Evolutionary conservation across 1,140 invertebrate species (phyloP).

Genomic region (Lasioglossum baleicum): DNA sequence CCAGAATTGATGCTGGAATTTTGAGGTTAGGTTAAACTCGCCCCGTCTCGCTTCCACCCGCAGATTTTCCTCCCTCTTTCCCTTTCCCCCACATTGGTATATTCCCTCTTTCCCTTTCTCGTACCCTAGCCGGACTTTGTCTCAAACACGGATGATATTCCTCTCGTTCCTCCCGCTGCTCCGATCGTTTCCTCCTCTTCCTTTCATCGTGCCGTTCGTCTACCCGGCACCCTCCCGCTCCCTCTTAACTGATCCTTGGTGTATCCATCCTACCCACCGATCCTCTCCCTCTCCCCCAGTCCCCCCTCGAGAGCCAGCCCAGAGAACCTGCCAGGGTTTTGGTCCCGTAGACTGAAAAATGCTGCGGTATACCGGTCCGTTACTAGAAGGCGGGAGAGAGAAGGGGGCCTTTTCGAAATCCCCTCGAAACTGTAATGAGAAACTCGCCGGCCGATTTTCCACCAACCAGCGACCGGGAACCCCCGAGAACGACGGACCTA

Average conservation of each 20-base stretch:
- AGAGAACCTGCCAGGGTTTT: conserved; percentile 61
- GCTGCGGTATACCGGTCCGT: conserved; percentile 69
- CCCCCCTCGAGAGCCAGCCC: conserved; percentile 38
- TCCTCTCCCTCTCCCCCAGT: conserved; percentile 47
- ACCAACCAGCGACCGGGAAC: conserved; percentile 30
- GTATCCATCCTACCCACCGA: conserved; percentile 48
- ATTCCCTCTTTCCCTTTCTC: conserved; percentile 18
- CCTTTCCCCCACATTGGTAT: conserved; percentile 11
- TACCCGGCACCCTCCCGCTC: conserved; percentile 19
- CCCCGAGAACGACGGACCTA: conserved; percentile 3
- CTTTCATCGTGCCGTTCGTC: conserved; percentile 23
- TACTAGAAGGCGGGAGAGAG: conserved; percentile 43
- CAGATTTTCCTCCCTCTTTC: conserved; percentile 23
- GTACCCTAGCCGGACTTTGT: conserved; percentile 26
- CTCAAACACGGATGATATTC: conserved; percentile 37
- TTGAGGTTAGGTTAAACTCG: conserved; percentile 75
- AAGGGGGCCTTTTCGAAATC: conserved; percentile 70
- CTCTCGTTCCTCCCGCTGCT: conserved; percentile 28
- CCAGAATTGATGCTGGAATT: conserved; percentile 77
- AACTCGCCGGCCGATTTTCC: conserved; percentile 57
- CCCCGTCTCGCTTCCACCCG: conserved; percentile 52
- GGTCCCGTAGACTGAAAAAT: conserved; percentile 74
- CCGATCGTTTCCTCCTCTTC: conserved; percentile 43
- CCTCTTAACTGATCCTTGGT: conserved; percentile 32
- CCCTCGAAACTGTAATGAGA: conserved; percentile 65